Conservation (phyloP, 2,797 vertebrate genomes). For the Catamblyrhynchus diadema region DNA sequence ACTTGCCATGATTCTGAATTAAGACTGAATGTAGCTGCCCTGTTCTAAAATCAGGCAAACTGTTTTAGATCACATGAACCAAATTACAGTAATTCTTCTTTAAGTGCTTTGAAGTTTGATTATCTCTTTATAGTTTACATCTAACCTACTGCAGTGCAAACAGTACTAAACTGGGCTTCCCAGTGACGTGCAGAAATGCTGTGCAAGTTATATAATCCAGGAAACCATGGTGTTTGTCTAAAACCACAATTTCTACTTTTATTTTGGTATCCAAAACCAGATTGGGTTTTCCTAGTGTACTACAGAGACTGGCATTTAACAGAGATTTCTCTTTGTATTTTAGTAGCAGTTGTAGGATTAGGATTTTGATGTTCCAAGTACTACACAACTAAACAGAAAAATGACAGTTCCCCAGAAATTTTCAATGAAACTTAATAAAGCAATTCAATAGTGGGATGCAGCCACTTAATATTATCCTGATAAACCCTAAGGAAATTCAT, state of each 20-base stretch:
- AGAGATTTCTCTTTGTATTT: neutral
- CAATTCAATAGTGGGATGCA: neutral
- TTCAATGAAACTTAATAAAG: neutral
- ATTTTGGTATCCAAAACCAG: neutral
- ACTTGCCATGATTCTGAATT: neutral
- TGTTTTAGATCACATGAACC: neutral
- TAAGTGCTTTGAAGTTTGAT: neutral
- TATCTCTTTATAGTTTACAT: neutral
- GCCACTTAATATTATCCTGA: neutral
- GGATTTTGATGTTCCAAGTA: neutral
- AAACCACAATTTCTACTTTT: neutral
- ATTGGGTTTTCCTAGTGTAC: neutral
- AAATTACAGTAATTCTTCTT: neutral
- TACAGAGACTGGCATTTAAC: neutral
- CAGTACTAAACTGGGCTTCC: neutral
- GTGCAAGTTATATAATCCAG: neutral
- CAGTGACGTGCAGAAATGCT: fast-evolving
- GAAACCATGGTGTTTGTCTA: neutral
- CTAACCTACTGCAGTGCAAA: neutral
- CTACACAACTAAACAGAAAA: neutral
- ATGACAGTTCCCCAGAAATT: neutral
- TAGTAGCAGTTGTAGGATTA: neutral
- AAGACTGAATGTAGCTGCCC: neutral
- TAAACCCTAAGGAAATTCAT: neutral
- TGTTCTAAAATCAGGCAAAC: neutral